Base-by-base conservation (phyloP, 2,888 invertebrate species). In the Neoascia interrupta region DNA sequence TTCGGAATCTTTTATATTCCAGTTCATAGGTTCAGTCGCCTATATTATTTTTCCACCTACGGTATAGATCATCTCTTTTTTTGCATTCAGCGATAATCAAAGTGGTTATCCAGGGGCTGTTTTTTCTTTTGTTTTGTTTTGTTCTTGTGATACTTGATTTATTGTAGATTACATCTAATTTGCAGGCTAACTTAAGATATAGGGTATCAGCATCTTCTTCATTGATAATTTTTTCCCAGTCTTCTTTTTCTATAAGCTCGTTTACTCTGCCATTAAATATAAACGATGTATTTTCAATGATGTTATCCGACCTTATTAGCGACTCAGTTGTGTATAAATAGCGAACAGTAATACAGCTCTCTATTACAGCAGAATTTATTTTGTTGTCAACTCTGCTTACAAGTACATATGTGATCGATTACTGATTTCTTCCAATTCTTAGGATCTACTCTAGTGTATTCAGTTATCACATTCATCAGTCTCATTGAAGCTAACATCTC, bases 401-500 rank as follows among this genome's bases (percentile, higher is more conserved):
- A 8, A 63, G 11, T 0, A 51, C n/a, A n/a, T n/a, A n/a, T 43
- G 16, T 63, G 63, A 28, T 63, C 63, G 11, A 63, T 51, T 15
- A 39, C 5, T 0, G 51, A 21, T n/a, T 51, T 31, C 1, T 39
- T 51, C 8, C 39, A 39, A 1, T 10, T 51, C 2, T n/a, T 3
- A 15, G 39, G 18, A 23, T 49, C 47, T n/a, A 60, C 8, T 23
- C 60, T 18, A 1, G 49, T 61, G 10, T 19, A 61, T 10, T 61
- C 37, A 5, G 37, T 19, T 5, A 61, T 61, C 13, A 51, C 39
- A n/a, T 51, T 63, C 31, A 39, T 31, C 1, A 51, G n/a, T 13
- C 39, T 18, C 11, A 19, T 5, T 13, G 36, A 21, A 3, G 61
- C 28, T 41, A 41, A 8, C 56, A 56, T 43, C 5, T 43, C 26